Conservation (phyloP, 2,113 vertebrate species). For the Thryonomys swinderianus region DNA sequence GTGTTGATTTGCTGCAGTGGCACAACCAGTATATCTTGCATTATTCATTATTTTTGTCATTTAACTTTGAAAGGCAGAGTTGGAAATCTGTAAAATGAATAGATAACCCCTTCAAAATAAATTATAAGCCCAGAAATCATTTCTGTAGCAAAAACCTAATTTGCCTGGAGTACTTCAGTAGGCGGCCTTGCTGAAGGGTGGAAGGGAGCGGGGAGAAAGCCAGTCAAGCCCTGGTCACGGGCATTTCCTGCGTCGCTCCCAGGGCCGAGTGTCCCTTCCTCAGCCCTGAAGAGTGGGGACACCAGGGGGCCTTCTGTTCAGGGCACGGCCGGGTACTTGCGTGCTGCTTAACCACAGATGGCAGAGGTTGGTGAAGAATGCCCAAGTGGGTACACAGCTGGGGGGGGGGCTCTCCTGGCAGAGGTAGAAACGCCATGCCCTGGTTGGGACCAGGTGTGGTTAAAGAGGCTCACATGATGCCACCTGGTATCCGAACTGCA, state of each 20-base stretch:
- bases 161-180: not conserved
- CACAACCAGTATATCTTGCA: not conserved
- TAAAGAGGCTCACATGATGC: not conserved
- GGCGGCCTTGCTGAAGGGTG: not conserved
- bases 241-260: not conserved
- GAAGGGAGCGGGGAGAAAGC: not conserved
- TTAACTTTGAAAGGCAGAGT: constrained; percentile 3
- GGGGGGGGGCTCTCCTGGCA: not conserved
- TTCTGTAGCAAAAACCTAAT: not conserved
- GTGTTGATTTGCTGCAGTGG: not conserved
- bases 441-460: not conserved
- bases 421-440: not conserved
- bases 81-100: not conserved
- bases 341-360: not conserved
- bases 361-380: not conserved
- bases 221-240: rapidly evolving
- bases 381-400: not conserved
- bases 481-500: not conserved
- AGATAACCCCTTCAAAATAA: not conserved
- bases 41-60: not conserved
- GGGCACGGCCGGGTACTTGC: not conserved
- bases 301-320: not conserved
- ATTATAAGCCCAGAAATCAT: not conserved
- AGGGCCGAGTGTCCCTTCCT: not conserved
- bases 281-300: not conserved